phyloP scores from a whole-genome alignment of 2,113 vertebrate species.

The Picathartes gymnocephalus region DNA sequence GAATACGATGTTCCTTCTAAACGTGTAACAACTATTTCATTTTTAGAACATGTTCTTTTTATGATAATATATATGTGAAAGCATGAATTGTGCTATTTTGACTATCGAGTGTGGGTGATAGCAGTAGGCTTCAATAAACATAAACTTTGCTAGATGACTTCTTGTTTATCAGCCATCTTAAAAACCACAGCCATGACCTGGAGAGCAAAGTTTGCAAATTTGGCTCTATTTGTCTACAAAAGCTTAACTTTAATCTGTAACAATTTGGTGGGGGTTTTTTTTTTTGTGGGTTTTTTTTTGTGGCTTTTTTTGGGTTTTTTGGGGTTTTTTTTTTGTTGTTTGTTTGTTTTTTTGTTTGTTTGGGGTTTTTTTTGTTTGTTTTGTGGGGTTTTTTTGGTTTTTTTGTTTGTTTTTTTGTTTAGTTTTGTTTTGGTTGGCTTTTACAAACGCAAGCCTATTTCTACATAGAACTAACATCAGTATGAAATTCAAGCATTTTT shows the following conservation, averaged over 20 bases:
- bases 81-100: neutral
- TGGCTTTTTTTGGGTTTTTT: too few relatives aligned
- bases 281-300: too few relatives aligned
- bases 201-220: neutral
- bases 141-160: neutral
- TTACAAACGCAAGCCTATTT: neutral
- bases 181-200: neutral
- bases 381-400: too few relatives aligned
- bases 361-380: too few relatives aligned
- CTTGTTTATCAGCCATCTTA: neutral
- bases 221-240: neutral
- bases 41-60: neutral
- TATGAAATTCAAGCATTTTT: neutral
- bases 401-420: too few relatives aligned
- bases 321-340: too few relatives aligned
- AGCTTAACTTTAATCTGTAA: neutral
- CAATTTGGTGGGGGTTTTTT: neutral
- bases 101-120: fast-evolving
- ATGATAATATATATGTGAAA: neutral
- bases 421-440: neutral
- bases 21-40: neutral
- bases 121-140: neutral
- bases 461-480: neutral
- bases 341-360: too few relatives aligned
- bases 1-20: neutral